Conservation (phyloP, 2,113 vertebrate species). For the Hydrolagus affinis region DNA sequence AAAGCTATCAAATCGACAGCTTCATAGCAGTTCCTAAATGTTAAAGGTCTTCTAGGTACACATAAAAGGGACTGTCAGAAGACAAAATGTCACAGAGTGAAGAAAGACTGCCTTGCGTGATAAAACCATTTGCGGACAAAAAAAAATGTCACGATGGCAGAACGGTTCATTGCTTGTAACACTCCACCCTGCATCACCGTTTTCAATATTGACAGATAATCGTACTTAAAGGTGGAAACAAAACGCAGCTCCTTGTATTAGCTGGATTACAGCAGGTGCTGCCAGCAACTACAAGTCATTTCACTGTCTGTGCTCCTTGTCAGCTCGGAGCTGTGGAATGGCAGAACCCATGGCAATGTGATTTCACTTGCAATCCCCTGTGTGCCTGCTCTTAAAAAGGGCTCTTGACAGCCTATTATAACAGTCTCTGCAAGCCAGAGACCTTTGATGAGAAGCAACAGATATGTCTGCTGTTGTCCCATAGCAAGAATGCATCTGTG, state of each 20-base stretch:
- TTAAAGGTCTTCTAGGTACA: not conserved
- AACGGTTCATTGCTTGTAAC: not conserved
- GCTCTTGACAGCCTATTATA: not conserved
- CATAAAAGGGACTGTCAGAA: not conserved
- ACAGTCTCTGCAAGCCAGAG: not conserved
- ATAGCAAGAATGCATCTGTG: not conserved
- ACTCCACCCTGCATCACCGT: not conserved
- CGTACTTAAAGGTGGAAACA: not conserved
- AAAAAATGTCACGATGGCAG: not conserved
- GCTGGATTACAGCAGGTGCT: not conserved
- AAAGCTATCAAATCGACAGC: not conserved
- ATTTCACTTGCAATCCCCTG: not conserved
- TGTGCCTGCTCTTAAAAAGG: not conserved
- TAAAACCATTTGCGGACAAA: not conserved
- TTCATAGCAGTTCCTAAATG: not conserved
- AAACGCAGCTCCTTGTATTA: not conserved
- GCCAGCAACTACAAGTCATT: not conserved
- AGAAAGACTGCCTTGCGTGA: not conserved
- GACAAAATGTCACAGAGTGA: not conserved
- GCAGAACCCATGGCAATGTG: too few relatives aligned
- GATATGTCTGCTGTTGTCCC: not conserved
- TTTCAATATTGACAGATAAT: not conserved
- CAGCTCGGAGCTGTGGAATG: too few relatives aligned
- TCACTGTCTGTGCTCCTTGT: not conserved
- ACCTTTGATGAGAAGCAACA: not conserved